These are phyloP conservation scores for Athripsodes cinereus DNA, from an alignment of 2,888 invertebrate genomes.

Conservation along the genomic window DNA sequence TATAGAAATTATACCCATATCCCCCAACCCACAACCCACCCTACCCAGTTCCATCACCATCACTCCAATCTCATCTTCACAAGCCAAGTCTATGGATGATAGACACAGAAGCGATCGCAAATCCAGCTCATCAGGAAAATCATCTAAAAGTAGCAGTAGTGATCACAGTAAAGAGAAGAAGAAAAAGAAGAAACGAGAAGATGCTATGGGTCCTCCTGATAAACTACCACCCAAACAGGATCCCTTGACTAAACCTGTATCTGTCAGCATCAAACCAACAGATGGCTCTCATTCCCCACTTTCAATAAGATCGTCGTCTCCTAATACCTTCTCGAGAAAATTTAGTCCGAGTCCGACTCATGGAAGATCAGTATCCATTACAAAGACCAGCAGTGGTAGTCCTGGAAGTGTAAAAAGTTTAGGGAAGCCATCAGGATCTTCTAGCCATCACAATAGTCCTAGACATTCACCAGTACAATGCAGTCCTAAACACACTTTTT, in stretches of 20 bases:
- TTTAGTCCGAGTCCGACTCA: conserved; percentile 69
- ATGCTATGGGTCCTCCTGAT: conserved; percentile 77
- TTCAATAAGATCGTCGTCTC: conserved; percentile 56
- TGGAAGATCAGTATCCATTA: conserved; percentile 56
- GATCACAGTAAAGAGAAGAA: conserved; percentile 59
- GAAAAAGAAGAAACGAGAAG: conserved; percentile 68
- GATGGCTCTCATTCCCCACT: conserved; percentile 54
- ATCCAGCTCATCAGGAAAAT: conserved; percentile 42
- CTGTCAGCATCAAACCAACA: conserved; percentile 67
- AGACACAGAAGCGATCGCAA: conserved; percentile 46
- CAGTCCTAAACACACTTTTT: conserved; percentile 64
- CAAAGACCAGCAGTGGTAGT: conserved; percentile 53
- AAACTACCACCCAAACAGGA: conserved; percentile 72
- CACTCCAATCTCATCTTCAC: conserved; percentile 66
- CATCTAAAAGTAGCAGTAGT: conserved; percentile 26
- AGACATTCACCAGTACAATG: conserved; percentile 72
- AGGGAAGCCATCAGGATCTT: conserved; percentile 47
- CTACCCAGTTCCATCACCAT: conserved; percentile 80
- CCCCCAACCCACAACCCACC: conserved; percentile 56
- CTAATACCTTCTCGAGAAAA: conserved; percentile 60
- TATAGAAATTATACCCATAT: conserved; percentile 80
- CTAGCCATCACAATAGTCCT: conserved; percentile 59
- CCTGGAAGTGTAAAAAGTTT: conserved; percentile 41
- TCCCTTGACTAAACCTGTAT: conserved; percentile 63
- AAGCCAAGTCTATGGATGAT: conserved; percentile 46